Evolutionary conservation across 2,797 vertebrate genomes (phyloP).

Genomic region (Megaceryle alcyon): DNA sequence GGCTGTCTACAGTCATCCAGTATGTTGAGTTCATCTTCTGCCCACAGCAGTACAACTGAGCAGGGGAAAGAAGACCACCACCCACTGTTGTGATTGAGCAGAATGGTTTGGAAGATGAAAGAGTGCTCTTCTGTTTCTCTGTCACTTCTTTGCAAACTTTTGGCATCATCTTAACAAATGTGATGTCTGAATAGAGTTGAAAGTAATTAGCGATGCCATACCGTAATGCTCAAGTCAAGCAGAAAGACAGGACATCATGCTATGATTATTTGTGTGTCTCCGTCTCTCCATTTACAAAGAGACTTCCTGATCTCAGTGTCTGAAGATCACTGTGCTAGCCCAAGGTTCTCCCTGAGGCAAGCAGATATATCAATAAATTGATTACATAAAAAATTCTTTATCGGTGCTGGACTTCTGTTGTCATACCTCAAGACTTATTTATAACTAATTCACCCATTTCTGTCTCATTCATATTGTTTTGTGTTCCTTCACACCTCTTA

Average conservation of each 20-base stretch:
- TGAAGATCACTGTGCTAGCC: not conserved
- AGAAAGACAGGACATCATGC: not conserved
- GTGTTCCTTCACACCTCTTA: not conserved
- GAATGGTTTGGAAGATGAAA: not conserved
- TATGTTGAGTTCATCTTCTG: not conserved
- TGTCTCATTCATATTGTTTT: not conserved
- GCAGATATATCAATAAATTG: not conserved
- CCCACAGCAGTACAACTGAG: not conserved
- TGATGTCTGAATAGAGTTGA: not conserved
- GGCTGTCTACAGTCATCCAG: not conserved
- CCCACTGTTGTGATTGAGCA: accelerated
- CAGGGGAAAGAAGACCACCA: not conserved
- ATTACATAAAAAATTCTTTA: not conserved
- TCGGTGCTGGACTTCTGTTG: not conserved
- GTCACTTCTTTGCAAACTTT: not conserved
- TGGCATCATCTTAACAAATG: not conserved
- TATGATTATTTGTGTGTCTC: not conserved
- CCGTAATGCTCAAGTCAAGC: not conserved
- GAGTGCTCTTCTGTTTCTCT: not conserved
- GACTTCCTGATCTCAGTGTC: accelerated
- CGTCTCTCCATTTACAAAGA: not conserved
- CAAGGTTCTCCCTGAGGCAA: not conserved
- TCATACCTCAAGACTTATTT: not conserved
- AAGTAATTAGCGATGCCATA: not conserved
- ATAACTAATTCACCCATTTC: not conserved